Conservation (phyloP, 2,888 invertebrate genomes). For the Malthinus flaveolus region DNA sequence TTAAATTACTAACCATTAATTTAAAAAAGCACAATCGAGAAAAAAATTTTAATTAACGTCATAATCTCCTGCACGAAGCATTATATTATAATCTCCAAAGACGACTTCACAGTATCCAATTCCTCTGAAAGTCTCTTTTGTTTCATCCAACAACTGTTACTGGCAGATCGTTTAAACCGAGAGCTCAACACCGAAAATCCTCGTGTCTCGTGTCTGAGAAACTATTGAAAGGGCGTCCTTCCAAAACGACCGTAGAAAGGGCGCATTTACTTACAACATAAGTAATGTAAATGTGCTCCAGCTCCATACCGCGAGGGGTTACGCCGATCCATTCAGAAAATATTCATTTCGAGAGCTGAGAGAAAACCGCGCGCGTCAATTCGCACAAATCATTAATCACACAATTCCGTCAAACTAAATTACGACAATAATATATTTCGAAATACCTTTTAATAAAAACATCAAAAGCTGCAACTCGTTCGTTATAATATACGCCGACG, state of each 20-base stretch:
- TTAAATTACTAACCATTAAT: conserved; percentile 4
- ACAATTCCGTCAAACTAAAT: conserved; percentile 35
- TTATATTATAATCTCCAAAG: conserved; percentile 26
- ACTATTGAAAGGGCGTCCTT: conserved; percentile 30
- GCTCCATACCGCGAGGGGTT: conserved; percentile 18
- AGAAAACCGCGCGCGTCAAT: conserved; percentile 30
- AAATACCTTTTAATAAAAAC: conserved; percentile 37
- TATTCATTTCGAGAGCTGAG: conserved; percentile 32
- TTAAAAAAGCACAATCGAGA: background rate
- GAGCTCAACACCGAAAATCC: conserved; percentile 36
- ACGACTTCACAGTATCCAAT: conserved; percentile 35
- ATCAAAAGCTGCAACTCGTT: conserved; percentile 11
- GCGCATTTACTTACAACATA: conserved; percentile 20
- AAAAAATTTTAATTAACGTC: conserved; percentile 23
- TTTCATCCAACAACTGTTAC: conserved; percentile 31
- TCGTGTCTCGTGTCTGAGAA: conserved; percentile 32
- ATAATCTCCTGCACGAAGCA: conserved; percentile 12
- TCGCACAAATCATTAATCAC: conserved; percentile 39
- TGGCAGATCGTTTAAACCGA: conserved; percentile 42
- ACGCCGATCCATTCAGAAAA: conserved; percentile 35
- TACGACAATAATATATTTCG: conserved; percentile 37
- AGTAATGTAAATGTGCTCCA: conserved; percentile 32
- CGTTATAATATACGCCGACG: conserved; percentile 29
- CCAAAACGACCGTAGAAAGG: conserved; percentile 30
- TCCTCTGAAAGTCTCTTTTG: conserved; percentile 33